These are phyloP conservation scores for Glaucidium brasilianum DNA, from an alignment of 2,113 vertebrate genomes.

Conservation along the genomic window DNA sequence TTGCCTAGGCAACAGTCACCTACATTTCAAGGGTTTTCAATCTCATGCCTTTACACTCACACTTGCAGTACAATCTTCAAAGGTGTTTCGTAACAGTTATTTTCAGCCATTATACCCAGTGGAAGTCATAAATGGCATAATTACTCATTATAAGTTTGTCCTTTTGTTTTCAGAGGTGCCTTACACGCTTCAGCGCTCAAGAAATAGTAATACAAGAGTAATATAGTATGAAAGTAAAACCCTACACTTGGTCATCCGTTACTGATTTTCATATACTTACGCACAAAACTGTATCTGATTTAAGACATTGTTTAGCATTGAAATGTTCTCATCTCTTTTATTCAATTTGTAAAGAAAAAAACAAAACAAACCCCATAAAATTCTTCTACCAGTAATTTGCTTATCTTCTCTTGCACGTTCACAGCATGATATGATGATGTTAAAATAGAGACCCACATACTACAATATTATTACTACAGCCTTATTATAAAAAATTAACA, in stretches of 20 bases:
- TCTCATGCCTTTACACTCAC: neutral
- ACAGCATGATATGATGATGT: neutral
- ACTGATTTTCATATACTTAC: neutral
- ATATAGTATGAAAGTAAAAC: neutral
- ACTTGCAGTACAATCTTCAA: neutral
- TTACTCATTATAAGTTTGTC: neutral
- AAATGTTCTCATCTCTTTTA: neutral
- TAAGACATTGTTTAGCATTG: neutral
- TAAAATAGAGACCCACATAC: neutral
- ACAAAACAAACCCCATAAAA: neutral
- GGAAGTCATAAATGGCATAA: neutral
- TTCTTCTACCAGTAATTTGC: neutral
- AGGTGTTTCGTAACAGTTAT: slow-evolving; percentile 1
- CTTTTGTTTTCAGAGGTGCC: neutral
- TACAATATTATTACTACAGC: neutral
- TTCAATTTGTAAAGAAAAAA: neutral
- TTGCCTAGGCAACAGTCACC: slow-evolving; percentile 22
- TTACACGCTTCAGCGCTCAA: neutral
- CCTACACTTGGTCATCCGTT: neutral
- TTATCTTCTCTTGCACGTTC: neutral
- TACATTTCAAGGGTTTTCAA: neutral
- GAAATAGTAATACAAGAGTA: neutral
- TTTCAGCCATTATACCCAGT: neutral
- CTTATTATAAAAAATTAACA: neutral
- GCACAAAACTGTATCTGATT: neutral